A percentile compares a stretch with the other conserved stretches of the same genome.
Evolutionary conservation across 2,888 invertebrate genomes (phyloP).

Genomic region (Ophion costatus): DNA sequence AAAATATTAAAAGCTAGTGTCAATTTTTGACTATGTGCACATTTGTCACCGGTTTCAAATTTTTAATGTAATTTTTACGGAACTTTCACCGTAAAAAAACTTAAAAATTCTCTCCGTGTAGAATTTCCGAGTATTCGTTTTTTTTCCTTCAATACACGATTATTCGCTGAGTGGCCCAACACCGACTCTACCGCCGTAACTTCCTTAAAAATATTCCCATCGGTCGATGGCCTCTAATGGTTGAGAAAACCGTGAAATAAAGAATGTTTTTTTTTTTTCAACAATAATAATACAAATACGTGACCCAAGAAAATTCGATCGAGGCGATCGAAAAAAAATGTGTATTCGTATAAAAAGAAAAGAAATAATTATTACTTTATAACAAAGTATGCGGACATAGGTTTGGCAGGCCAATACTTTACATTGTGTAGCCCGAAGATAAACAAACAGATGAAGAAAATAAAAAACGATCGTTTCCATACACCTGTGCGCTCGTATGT

Average conservation of each 20-base stretch:
- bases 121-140: neutral
- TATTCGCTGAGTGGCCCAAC: neutral
- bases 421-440: conserved; percentile 51
- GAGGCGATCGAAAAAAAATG: conserved; percentile 22
- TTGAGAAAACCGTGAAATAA: conserved; percentile 28
- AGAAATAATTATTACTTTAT: conserved; percentile 23
- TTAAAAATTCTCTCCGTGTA: no score
- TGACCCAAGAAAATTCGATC: conserved; percentile 42
- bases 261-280: neutral
- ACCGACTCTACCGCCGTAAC: conserved; percentile 2
- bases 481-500: conserved; percentile 56
- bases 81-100: no score
- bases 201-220: conserved; percentile 23
- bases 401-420: conserved; percentile 60
- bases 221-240: conserved; percentile 41
- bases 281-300: conserved; percentile 45
- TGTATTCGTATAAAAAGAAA: conserved; percentile 24
- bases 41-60: no score
- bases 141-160: neutral
- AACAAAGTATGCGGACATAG: conserved; percentile 55
- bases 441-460: conserved; percentile 41
- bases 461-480: conserved; percentile 47
- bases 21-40: no score
- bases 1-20: no score
- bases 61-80: no score